These are phyloP conservation scores for Sigmodon hispidus DNA, from an alignment of 2,113 vertebrate genomes.

Conservation along the genomic window DNA sequence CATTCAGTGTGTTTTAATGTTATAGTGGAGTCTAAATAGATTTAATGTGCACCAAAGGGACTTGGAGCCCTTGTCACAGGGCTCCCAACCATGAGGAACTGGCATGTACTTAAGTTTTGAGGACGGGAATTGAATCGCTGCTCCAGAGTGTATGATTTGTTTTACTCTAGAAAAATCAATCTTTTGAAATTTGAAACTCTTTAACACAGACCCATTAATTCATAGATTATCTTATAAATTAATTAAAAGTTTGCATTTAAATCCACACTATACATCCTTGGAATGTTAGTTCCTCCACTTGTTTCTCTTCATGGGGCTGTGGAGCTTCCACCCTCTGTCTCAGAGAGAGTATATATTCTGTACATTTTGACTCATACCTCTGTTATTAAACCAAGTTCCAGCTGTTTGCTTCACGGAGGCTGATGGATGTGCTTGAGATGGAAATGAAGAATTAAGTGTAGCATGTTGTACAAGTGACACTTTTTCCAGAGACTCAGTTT, in stretches of 20 bases:
- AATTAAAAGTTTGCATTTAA: background rate
- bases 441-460: background rate
- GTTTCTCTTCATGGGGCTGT: background rate
- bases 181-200: slow-evolving; percentile 19
- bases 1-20: background rate
- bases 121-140: background rate
- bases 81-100: background rate
- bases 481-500: background rate
- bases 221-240: background rate
- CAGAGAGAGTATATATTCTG: background rate
- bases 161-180: background rate
- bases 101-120: background rate
- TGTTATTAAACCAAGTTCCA: background rate
- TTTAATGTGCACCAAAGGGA: background rate
- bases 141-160: background rate
- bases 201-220: background rate
- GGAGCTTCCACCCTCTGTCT: background rate
- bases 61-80: background rate
- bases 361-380: background rate
- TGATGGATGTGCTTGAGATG: background rate
- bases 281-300: background rate
- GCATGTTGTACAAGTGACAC: background rate
- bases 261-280: background rate
- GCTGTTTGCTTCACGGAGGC: background rate
- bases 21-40: slow-evolving; percentile 17